phyloP scores from a whole-genome alignment of 2,888 invertebrate species.

The Brenthis ino region DNA sequence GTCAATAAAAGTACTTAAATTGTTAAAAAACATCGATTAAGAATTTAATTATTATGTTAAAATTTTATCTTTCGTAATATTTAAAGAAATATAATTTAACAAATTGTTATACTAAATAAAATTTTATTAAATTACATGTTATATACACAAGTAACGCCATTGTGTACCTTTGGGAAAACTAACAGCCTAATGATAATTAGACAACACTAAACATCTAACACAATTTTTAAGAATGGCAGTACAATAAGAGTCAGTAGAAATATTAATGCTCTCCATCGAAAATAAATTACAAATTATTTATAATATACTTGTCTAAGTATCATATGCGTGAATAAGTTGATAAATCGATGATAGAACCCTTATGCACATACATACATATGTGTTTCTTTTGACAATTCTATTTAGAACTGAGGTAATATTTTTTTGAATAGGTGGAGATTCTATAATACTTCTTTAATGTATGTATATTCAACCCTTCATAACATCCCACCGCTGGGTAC shows the following conservation, averaged over 20 bases:
- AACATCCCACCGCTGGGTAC: too few species aligned
- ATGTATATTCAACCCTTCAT: too few species aligned
- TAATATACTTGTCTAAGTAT: conserved; percentile 15
- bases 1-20: too few species aligned
- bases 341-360: not conserved
- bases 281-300: conserved; percentile 18
- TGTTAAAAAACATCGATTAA: too few species aligned
- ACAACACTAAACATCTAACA: conserved; percentile 14
- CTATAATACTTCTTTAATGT: too few species aligned
- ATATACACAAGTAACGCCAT: conserved; percentile 27
- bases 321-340: conserved; percentile 4
- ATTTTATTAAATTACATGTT: not conserved
- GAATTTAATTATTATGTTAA: too few species aligned
- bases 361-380: too few species aligned
- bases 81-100: not conserved
- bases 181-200: conserved; percentile 44
- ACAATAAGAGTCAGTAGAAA: conserved; percentile 4
- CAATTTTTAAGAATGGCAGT: conserved; percentile 17
- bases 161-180: conserved; percentile 68
- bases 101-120: not conserved
- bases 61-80: too few species aligned
- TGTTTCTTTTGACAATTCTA: too few species aligned
- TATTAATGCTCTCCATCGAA: not conserved
- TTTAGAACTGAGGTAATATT: too few species aligned
- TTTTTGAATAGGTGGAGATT: too few species aligned